These are phyloP conservation scores for Pelmatolapia mariae DNA, from an alignment of 2,113 vertebrate genomes.

Conservation along the genomic window DNA sequence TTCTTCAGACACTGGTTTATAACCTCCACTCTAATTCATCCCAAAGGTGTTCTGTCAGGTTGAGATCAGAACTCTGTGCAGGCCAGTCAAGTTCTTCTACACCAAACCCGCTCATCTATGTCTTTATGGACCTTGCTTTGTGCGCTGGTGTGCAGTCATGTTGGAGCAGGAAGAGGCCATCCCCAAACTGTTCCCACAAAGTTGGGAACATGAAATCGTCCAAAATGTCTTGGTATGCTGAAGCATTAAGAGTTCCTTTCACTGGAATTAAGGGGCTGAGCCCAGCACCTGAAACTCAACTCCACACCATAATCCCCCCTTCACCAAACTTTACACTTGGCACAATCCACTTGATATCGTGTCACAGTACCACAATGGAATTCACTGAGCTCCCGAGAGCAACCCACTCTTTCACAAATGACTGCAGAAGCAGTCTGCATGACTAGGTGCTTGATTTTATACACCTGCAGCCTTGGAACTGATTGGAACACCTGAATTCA, in stretches of 20 bases:
- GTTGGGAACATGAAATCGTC: not conserved
- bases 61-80: not conserved
- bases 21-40: not conserved
- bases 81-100: not conserved
- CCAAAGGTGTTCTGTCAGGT: not conserved
- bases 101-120: rapidly evolving
- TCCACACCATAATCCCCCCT: not conserved
- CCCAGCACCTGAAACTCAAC: not conserved
- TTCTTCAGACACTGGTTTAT: not conserved
- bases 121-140: not conserved
- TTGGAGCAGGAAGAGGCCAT: not conserved
- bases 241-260: not conserved
- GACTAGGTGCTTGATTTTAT: not conserved
- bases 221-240: not conserved
- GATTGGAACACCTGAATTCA: not conserved
- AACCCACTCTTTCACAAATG: not conserved
- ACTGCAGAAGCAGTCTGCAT: not conserved
- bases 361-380: not conserved
- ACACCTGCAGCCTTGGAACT: not conserved
- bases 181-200: not conserved
- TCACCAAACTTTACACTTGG: not conserved
- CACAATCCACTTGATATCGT: not conserved
- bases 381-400: not conserved
- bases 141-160: not conserved
- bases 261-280: not conserved